phyloP scores from a whole-genome alignment of 2,888 invertebrate genomes.

The Taenaris catops region DNA sequence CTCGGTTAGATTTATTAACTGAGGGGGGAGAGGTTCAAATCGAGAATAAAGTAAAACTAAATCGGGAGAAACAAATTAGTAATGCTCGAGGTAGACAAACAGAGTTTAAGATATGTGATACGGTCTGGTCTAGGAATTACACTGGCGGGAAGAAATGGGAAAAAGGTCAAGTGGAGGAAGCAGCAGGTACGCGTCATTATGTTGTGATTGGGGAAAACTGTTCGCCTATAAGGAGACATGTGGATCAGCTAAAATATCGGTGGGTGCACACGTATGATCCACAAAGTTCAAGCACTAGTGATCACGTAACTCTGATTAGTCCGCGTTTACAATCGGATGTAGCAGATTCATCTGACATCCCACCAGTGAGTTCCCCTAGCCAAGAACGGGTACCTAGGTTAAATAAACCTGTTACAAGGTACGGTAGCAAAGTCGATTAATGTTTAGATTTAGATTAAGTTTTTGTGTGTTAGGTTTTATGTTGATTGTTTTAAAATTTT shows the following conservation, averaged over 20 bases:
- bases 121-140: not conserved
- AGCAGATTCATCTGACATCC: too few relatives aligned
- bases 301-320: not conserved
- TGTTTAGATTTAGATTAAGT: too few relatives aligned
- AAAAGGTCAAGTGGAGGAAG: not conserved
- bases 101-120: not conserved
- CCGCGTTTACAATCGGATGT: too few relatives aligned
- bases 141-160: not conserved
- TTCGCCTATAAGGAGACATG: not conserved
- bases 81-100: not conserved
- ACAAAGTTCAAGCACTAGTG: not conserved
- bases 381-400: too few relatives aligned
- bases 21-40: not conserved
- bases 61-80: not conserved
- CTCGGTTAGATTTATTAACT: not conserved
- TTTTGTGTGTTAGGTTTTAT: too few relatives aligned
- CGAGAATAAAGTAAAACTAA: not conserved
- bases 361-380: too few relatives aligned
- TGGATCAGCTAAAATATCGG: not conserved
- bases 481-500: too few relatives aligned
- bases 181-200: not conserved
- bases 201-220: not conserved
- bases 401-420: too few relatives aligned
- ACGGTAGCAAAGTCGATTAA: too few relatives aligned
- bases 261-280: not conserved